These are phyloP conservation scores for Bostrychus sinensis DNA, from an alignment of 2,113 vertebrate genomes.

Conservation along the genomic window DNA sequence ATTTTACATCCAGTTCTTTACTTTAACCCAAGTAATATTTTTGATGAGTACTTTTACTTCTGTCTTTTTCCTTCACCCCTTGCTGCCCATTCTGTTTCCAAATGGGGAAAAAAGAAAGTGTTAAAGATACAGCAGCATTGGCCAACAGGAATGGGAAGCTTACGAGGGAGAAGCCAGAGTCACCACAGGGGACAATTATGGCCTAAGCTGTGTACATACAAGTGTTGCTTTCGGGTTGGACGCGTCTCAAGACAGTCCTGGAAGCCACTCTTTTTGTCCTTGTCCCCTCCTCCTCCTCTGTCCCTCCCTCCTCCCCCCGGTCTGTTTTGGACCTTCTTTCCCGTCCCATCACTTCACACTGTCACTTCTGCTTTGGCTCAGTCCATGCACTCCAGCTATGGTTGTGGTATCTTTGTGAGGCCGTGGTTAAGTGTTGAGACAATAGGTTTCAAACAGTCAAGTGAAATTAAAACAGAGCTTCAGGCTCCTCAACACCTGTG, in stretches of 20 bases:
- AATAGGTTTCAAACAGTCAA: constrained; percentile 38
- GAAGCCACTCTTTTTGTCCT: constrained; percentile 68
- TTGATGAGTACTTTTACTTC: not conserved
- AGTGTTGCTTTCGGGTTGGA: constrained; percentile 52
- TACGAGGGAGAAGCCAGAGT: constrained; percentile 69
- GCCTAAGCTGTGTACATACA: constrained; percentile 48
- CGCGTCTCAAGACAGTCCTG: constrained; percentile 58
- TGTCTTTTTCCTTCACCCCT: not conserved
- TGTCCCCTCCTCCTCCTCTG: constrained; percentile 60
- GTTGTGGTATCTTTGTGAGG: constrained; percentile 22
- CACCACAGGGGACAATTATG: constrained; percentile 73
- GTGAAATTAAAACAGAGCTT: constrained; percentile 20
- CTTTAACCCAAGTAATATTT: too few relatives aligned
- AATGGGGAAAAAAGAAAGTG: constrained; percentile 61
- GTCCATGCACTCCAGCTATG: constrained; percentile 42
- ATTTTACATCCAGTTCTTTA: too few relatives aligned
- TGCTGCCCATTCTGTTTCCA: constrained; percentile 21
- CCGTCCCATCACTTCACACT: constrained; percentile 60
- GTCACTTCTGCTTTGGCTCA: constrained; percentile 74
- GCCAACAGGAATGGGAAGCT: constrained; percentile 68
- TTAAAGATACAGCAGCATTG: constrained; percentile 71
- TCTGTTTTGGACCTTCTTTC: constrained; percentile 56
- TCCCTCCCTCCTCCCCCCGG: constrained; percentile 62
- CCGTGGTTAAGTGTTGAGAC: constrained; percentile 45
- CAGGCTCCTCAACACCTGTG: constrained; percentile 37